phyloP scores from a whole-genome alignment of 2,113 vertebrate species.

The Microcebus jonahi region DNA sequence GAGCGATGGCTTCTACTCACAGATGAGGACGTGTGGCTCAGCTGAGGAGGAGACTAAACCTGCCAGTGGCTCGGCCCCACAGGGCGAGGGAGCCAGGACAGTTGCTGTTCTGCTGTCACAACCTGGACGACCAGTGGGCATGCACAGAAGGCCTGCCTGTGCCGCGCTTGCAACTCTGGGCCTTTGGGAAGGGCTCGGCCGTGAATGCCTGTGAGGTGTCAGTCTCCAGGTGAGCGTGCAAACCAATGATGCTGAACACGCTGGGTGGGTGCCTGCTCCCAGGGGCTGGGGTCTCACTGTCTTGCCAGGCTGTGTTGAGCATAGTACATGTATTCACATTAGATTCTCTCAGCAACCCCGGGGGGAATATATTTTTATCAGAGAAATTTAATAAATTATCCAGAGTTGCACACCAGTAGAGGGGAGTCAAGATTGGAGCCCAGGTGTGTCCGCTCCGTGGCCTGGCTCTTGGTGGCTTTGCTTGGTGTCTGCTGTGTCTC shows the following conservation, averaged over 20 bases:
- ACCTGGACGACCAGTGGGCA: accelerated
- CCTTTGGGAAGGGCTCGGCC: neutral
- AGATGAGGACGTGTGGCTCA: neutral
- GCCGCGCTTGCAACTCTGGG: neutral
- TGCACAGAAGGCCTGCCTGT: neutral
- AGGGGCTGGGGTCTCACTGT: neutral
- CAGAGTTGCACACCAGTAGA: neutral
- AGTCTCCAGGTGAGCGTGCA: neutral
- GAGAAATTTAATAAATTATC: neutral
- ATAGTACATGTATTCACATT: neutral
- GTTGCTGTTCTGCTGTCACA: neutral
- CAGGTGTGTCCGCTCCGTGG: neutral
- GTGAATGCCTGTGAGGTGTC: accelerated
- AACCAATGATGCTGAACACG: neutral
- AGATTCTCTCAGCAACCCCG: neutral
- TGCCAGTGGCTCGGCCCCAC: neutral
- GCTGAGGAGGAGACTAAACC: neutral
- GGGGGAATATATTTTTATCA: neutral
- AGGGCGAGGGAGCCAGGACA: neutral
- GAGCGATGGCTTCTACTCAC: neutral
- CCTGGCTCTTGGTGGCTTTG: neutral
- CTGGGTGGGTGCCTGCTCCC: too few species aligned
- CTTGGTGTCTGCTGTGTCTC: neutral
- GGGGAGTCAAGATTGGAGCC: neutral
- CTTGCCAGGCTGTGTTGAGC: neutral